phyloP scores from a whole-genome alignment of 2,113 vertebrate species.

The Drymodes brunneopygia region DNA sequence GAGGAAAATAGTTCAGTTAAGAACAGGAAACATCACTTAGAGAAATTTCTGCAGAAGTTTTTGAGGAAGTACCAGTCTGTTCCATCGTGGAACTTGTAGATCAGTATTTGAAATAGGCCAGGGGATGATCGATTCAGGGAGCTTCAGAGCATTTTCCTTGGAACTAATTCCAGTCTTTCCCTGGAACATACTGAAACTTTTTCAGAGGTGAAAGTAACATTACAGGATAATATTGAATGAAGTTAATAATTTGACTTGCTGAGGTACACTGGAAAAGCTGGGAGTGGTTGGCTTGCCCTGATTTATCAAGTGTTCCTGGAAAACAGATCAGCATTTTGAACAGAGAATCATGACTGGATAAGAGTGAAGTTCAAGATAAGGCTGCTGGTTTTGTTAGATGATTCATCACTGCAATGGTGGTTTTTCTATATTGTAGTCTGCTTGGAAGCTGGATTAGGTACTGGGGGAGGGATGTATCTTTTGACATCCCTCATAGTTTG shows the following conservation, averaged over 20 bases:
- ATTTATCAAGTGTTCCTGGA: not conserved
- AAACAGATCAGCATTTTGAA: not conserved
- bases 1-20: not conserved
- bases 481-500: not conserved
- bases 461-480: not conserved
- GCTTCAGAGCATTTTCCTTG: not conserved
- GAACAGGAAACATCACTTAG: not conserved
- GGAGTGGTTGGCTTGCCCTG: not conserved
- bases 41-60: not conserved
- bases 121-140: not conserved
- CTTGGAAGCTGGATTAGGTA: not conserved
- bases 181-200: not conserved
- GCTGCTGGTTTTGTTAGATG: not conserved
- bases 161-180: not conserved
- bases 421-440: not conserved
- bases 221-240: not conserved
- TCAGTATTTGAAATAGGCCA: not conserved
- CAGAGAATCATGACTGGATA: not conserved
- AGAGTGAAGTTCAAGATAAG: not conserved
- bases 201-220: no score
- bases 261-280: not conserved
- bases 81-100: fast-evolving
- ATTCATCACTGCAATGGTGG: not conserved
- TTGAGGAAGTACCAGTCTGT: not conserved
- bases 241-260: not conserved